Base-by-base conservation (phyloP, 2,113 vertebrate species). In the Colossoma macropomum region DNA sequence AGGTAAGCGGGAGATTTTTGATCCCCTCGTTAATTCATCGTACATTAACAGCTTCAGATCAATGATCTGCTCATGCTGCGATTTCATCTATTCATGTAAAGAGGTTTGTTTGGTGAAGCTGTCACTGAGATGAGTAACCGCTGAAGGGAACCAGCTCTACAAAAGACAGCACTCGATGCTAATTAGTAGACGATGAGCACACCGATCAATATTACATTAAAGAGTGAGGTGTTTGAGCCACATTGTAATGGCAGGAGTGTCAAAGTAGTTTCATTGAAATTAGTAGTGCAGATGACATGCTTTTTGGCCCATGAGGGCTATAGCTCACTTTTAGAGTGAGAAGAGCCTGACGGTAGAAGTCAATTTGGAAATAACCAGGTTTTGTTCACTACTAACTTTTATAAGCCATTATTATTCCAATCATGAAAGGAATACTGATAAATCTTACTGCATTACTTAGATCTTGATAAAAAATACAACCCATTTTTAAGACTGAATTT, bases 161-260 rank as follows among this genome's bases (percentile, higher is more conserved):
- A 72, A 60, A 28, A 75, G 48, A 69, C 23, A 38, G 50, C 38
- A 73, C 60, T 68, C 72, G 13, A 45, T 78, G 50, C 68, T 78
- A 78, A 85, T 85, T 82, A 82, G 68, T 27, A 45, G 75, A 78
- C 68, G 77, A 59, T 74, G 34, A 60, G 68, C 30, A 59, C 25
- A 32, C 76, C 38, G 71, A 82, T 85, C 84, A 50, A 85, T 82
- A 78, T 28, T 32, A 74, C 59, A 77, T 41, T 78, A 77, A 82
- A 78, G 38, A 38, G 50, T 73, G 34, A 60, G 23, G 32, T 21
- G 12, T 66, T 17, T 48, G 48, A 78, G 71, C 28, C 30, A 72
- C 34, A 82, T 68, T 59, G 45, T 19, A 54, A 56, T 65, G 54
- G n/a, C 52, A 70, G 25, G 10, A 13, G 34, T 70, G 66, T 70